These are phyloP conservation scores for Melieria omissa DNA, from an alignment of 2,888 invertebrate species.

Conservation along the genomic window DNA sequence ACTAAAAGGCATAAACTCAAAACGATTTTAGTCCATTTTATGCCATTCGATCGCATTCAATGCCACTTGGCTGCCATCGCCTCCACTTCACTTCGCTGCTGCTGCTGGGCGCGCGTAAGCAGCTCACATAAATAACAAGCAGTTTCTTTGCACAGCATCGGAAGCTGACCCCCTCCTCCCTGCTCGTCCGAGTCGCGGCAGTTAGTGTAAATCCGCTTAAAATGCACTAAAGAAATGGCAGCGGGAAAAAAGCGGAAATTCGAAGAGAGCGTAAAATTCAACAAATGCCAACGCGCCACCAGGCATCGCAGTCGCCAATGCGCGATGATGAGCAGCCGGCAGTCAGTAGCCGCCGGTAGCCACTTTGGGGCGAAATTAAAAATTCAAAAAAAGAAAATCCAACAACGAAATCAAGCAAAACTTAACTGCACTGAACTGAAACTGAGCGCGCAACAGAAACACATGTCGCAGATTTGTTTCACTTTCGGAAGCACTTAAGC, in stretches of 20 bases:
- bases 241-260: conserved; percentile 24
- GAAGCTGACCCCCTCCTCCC: neutral
- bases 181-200: conserved; percentile 9
- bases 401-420: neutral
- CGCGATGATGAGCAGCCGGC: neutral
- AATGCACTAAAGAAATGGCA: conserved; percentile 36
- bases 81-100: conserved; percentile 3
- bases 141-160: conserved; percentile 25
- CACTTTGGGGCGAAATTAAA: conserved; percentile 9
- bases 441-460: conserved; percentile 47
- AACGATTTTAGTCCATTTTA: conserved; percentile 15
- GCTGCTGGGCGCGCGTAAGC: conserved; percentile 47
- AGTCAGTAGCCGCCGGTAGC: neutral
- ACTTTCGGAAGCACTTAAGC: conserved; percentile 58
- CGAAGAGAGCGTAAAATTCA: conserved; percentile 5
- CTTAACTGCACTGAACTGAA: neutral
- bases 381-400: neutral
- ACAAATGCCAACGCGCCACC: neutral
- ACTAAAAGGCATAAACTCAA: too few species aligned
- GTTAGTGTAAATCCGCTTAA: conserved; percentile 58
- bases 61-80: conserved; percentile 8
- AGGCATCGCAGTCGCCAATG: conserved; percentile 10
- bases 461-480: conserved; percentile 66
- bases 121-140: conserved; percentile 57
- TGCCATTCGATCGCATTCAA: conserved; percentile 22